Evolutionary conservation across 2,113 vertebrate genomes (phyloP).

Genomic region (Ceuthmochares aereus): DNA sequence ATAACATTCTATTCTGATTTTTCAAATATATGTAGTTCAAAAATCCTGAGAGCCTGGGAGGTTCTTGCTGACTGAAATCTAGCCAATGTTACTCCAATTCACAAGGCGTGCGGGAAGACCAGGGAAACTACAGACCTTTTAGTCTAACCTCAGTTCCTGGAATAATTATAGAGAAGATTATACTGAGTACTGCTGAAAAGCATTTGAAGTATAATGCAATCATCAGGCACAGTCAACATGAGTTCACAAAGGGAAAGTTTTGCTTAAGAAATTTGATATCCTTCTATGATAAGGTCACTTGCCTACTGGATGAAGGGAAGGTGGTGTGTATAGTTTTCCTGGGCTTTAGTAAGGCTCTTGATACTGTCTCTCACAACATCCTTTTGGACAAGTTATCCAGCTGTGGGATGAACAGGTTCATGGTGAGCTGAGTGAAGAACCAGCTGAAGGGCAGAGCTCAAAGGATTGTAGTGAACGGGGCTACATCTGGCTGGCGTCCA

Average conservation of each 20-base stretch:
- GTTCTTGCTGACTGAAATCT: background rate
- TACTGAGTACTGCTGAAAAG: background rate
- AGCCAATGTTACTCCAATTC: background rate
- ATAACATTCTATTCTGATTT: background rate
- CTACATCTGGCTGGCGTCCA: background rate
- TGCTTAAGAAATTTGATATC: background rate
- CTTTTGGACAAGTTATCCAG: background rate
- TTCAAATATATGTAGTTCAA: background rate
- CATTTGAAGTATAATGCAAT: background rate
- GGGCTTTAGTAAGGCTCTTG: background rate
- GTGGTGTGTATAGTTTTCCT: background rate
- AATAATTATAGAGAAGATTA: background rate
- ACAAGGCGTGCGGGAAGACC: background rate
- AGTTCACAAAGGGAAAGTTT: background rate
- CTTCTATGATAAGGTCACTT: background rate
- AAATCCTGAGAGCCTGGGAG: background rate
- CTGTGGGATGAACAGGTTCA: background rate
- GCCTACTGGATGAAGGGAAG: background rate
- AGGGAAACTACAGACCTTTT: background rate
- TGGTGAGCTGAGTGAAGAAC: background rate
- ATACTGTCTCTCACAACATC: background rate
- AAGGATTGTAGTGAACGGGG: background rate
- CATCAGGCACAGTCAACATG: background rate
- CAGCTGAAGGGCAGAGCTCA: background rate
- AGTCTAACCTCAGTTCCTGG: slow-evolving; percentile 6